Percentiles rank a stretch among this genome's conserved stretches.
phyloP scores from a whole-genome alignment of 2,888 invertebrate species.

The Alitta virens region DNA sequence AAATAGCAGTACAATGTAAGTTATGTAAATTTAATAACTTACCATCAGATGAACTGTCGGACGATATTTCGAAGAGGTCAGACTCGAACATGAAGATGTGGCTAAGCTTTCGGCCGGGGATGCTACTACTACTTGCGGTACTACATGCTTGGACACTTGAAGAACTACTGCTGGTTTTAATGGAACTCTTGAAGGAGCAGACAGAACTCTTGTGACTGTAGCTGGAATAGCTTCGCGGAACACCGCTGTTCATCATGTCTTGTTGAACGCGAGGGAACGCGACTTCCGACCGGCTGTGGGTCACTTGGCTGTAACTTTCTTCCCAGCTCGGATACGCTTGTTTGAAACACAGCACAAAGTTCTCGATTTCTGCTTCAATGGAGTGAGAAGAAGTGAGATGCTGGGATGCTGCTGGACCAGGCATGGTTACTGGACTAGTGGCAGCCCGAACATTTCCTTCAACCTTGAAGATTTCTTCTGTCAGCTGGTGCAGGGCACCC shows the following conservation, averaged over 20 bases:
- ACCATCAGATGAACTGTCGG: not conserved
- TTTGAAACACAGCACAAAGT: conserved; percentile 15
- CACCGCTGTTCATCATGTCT: too few species aligned
- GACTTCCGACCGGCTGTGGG: not conserved
- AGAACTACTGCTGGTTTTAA: not conserved
- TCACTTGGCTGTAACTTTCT: not conserved
- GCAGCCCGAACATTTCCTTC: too few species aligned
- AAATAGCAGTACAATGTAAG: too few species aligned
- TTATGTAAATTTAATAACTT: too few species aligned
- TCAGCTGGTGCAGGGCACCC: too few species aligned
- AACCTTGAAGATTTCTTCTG: too few species aligned
- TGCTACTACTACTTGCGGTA: not conserved
- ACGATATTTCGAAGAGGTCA: not conserved
- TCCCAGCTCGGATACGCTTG: conserved; percentile 10
- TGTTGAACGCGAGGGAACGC: too few species aligned
- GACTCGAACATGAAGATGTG: not conserved
- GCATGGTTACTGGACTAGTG: not conserved
- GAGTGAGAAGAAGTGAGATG: not conserved
- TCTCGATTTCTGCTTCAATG: conserved; percentile 11
- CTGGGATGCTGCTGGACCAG: not conserved
- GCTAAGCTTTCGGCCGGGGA: not conserved
- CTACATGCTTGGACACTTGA: not conserved
- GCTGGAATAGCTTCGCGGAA: not conserved
- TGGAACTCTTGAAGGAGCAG: not conserved
- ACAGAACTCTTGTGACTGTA: not conserved